Evolutionary conservation across 2,888 invertebrate genomes (phyloP), one percentile per base, ranked within the genome.

Genomic region (Dynastes grantii): DNA sequence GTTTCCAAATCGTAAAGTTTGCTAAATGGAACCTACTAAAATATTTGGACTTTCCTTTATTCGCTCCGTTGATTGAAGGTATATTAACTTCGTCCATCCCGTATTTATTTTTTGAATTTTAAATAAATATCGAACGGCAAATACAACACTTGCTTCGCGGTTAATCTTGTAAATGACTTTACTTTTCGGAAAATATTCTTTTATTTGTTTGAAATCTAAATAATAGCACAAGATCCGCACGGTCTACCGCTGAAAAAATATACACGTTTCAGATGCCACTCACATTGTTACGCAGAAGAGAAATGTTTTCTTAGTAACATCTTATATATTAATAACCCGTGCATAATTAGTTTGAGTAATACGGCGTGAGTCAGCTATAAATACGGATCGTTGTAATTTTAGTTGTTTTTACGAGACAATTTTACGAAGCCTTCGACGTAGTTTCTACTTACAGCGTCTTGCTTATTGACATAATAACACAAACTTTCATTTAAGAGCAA

Each of bases 11-110:
- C 51, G 51, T 40, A 67, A 67, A 49, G n/a, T 68, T 27, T 68
- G 27, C 51, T 51, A 68, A 68, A 51, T 51, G 68, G 27, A 29
- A 49, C 32, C 9, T 51, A 1, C 27, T 68, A 51, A 68, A 68
- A 68, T 68, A 68, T 68, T 68, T 68, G 29, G 68, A 51, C 49
- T 68, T 40, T 8, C 29, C 29, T 29, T 51, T 51, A 68, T 49
- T 29, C 51, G 27, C 6, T 8, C 5, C 22, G 68, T 68, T 27
- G 22, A 51, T 49, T 68, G 27, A 68, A 51, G 49, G 27, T 22
- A 49, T 51, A 51, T 49, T 67, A 67, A 22, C 27, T 49, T 49
- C n/a, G 9, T 5, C 32, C 11, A 13, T 49, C 27, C 2, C 27
- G 27, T 68, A 53, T 68, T 68, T 68, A 51, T 51, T 68, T 68